Base-by-base conservation (phyloP, 35 echinoderm and acorn worm species). In the Heliocidaris erythrogramma region DNA sequence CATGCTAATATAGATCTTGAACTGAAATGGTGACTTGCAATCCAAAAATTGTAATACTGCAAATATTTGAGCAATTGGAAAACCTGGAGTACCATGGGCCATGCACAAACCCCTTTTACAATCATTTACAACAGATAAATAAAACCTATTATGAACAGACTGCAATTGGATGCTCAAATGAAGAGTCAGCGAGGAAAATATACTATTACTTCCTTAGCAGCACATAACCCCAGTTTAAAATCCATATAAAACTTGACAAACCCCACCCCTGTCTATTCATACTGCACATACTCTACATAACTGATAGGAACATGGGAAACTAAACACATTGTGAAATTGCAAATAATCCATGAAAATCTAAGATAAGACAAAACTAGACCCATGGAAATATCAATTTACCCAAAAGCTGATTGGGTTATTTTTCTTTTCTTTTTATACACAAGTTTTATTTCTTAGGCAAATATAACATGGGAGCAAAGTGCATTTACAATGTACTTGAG, bases 321-420 rank as follows among this genome's bases (percentile, higher is more conserved):
- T 5, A 48, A 47, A 48, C 87, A 89, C 47, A 89, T 89, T 89
- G 87, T 89, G 87, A 47, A 32, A 78, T 78, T 78, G 65, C 65
- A 78, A 78, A 89, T 89, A 89, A 89, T 89, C 87, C 87, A 89
- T n/a, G 9, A 89, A 89, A 89, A 89, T 16, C 87, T 42, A 11
- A 89, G 87, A 89, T 89, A 89, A 89, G 87, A 35, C 87, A 32
- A 42, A 89, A 89, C 47, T 48, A 11, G 32, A 35, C 9, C 31
- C 30, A 27, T n/a, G 27, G 65, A 78, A 78, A 78, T 78, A 18
- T 27, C 65, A 21, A 78, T 78, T 78, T 78, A 78, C 65, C 65
- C 65, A 21, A 78, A n/a, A 78, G 65, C 14, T 78, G 65, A 78
- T 78, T 78, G 65, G 65, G 65, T 21, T n/a, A n/a, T 78, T 78